phyloP scores from a whole-genome alignment of 2,888 invertebrate genomes.

The Hypena proboscidalis region DNA sequence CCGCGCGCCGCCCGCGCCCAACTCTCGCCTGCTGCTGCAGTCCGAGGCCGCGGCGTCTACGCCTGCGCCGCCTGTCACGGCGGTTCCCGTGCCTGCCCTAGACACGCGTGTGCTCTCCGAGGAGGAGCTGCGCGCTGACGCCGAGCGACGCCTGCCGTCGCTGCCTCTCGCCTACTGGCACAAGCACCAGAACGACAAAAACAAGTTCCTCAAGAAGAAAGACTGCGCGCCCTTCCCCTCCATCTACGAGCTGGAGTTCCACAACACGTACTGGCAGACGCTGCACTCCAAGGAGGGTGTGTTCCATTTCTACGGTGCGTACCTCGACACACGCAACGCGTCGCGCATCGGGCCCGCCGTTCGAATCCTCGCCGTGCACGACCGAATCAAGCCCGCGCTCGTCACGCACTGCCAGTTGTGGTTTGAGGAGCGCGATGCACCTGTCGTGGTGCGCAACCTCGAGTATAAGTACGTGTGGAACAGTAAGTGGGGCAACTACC shows the following conservation, averaged over 20 bases:
- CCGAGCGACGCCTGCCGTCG: constrained; percentile 92
- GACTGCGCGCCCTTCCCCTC: constrained; percentile 94
- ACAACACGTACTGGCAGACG: constrained; percentile 97
- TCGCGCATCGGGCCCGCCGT: constrained; percentile 93
- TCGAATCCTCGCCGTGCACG: constrained; percentile 94
- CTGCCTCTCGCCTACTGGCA: constrained; percentile 95
- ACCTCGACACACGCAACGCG: constrained; percentile 92
- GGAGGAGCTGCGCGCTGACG: constrained; percentile 90
- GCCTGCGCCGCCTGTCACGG: constrained; percentile 37
- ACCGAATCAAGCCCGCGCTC: constrained; percentile 93
- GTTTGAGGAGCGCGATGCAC: constrained; percentile 94
- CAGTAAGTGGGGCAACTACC: constrained; percentile 97
- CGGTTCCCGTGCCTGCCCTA: constrained; percentile 48
- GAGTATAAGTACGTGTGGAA: constrained; percentile 98
- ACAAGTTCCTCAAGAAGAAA: constrained; percentile 87
- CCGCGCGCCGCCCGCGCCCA: constrained; percentile 43
- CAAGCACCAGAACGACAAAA: constrained; percentile 91
- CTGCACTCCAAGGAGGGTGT: constrained; percentile 93
- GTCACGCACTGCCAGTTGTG: constrained; percentile 95
- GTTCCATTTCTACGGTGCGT: constrained; percentile 95
- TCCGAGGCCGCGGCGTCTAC: constrained; percentile 55
- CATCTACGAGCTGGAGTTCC: constrained; percentile 95
- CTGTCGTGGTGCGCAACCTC: constrained; percentile 91
- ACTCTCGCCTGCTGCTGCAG: constrained; percentile 58
- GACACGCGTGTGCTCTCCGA: constrained; percentile 84